These are phyloP conservation scores for Notolabrus celidotus DNA, from an alignment of 2,797 vertebrate genomes.

Conservation along the genomic window DNA sequence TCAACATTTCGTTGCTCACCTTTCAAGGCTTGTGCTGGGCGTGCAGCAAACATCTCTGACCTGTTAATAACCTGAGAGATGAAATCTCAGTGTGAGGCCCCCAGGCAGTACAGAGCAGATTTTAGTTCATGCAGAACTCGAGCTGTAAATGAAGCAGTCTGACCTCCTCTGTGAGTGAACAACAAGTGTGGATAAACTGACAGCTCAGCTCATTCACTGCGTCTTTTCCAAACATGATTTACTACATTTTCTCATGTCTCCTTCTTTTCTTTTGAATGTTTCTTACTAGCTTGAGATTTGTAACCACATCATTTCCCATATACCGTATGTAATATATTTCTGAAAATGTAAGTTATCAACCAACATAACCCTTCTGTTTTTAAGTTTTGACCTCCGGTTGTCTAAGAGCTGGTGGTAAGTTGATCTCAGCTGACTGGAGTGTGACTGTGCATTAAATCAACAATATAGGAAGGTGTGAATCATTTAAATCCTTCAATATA, in stretches of 20 bases:
- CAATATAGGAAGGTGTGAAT: no score
- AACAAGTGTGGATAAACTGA: slow-evolving; percentile 6
- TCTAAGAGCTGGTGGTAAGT: no score
- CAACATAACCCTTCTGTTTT: no score
- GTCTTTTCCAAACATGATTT: neutral
- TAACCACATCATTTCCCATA: neutral
- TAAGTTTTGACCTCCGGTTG: no score
- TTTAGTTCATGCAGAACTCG: slow-evolving; percentile 15
- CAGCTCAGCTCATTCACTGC: neutral
- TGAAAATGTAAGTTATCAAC: no score
- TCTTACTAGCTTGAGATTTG: neutral
- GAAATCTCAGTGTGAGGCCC: slow-evolving; percentile 1
- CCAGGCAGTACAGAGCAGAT: neutral
- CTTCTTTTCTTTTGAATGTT: neutral
- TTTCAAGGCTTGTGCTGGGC: slow-evolving; percentile 14
- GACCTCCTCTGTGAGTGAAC: slow-evolving; percentile 5
- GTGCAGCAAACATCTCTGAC: slow-evolving; percentile 17
- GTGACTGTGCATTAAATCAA: no score
- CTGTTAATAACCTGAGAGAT: slow-evolving; percentile 24
- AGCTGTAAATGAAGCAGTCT: slow-evolving; percentile 1
- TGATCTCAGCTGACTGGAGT: no score
- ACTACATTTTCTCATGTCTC: no score
- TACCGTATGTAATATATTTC: no score
- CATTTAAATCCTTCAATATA: no score
- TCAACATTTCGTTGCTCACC: slow-evolving; percentile 25